Conservation (phyloP, 2,888 invertebrate genomes). For the Harpalus rubripes region DNA sequence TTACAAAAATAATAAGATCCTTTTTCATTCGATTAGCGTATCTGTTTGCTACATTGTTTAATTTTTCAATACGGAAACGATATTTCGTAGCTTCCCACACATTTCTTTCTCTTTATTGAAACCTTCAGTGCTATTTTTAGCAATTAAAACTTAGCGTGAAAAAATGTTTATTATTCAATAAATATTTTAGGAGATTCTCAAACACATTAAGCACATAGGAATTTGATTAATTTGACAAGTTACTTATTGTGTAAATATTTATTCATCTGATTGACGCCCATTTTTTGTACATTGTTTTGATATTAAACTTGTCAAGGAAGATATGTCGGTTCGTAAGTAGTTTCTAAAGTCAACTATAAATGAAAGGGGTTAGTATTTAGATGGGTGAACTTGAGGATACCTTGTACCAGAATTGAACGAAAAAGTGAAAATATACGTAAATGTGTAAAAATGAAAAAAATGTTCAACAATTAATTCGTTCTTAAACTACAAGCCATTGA, state of each 20-base stretch:
- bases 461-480: no score
- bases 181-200: slow-evolving; percentile 11
- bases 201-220: neutral
- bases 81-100: slow-evolving; percentile 21
- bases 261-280: neutral
- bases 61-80: slow-evolving; percentile 31
- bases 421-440: no score
- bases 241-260: neutral
- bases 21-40: no score
- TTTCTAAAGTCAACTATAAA: neutral
- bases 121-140: slow-evolving; percentile 36
- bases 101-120: slow-evolving; percentile 37
- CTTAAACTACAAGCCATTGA: no score
- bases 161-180: slow-evolving; percentile 27
- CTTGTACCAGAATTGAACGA: no score
- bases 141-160: slow-evolving; percentile 25
- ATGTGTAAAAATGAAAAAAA: no score
- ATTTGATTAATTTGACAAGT: neutral
- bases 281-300: no score
- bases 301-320: no score
- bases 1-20: no score
- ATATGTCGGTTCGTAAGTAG: no score
- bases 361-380: neutral
- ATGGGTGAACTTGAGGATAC: no score
- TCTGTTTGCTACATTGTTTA: neutral